These are phyloP conservation scores for Ypsolopha sequella DNA, from an alignment of 2,888 invertebrate genomes.

Conservation along the genomic window DNA sequence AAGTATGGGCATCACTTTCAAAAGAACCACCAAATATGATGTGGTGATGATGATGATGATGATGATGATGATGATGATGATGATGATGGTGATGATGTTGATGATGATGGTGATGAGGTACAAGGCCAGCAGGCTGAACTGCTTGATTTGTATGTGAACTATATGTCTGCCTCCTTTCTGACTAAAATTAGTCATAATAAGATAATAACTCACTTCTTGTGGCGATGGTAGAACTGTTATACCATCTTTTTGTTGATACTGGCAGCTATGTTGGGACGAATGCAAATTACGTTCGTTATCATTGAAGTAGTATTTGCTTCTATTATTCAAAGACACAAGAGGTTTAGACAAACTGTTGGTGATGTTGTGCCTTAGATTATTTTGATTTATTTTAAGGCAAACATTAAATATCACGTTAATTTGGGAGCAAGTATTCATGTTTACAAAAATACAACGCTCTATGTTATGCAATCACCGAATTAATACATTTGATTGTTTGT, in stretches of 20 bases:
- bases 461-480: slow-evolving; percentile 39
- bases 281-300: slow-evolving; percentile 20
- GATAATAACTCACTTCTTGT: slow-evolving; percentile 49
- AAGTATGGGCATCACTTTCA: too few relatives aligned
- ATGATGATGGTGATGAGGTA: too few relatives aligned
- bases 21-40: too few relatives aligned
- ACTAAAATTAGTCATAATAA: slow-evolving; percentile 7
- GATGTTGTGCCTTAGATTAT: slow-evolving; percentile 13
- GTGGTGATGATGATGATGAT: too few relatives aligned
- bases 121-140: too few relatives aligned
- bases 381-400: slow-evolving; percentile 21
- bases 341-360: too few relatives aligned
- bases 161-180: too few relatives aligned
- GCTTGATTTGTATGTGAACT: background rate
- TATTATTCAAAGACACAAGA: too few relatives aligned
- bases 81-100: background rate
- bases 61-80: too few relatives aligned
- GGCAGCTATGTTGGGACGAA: slow-evolving; percentile 15
- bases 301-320: too few relatives aligned
- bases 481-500: too few relatives aligned
- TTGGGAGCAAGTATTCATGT: slow-evolving; percentile 44
- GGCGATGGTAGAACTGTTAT: slow-evolving; percentile 42
- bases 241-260: slow-evolving; percentile 34
- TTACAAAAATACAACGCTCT: slow-evolving; percentile 22
- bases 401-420: slow-evolving; percentile 30